Percentiles rank a stretch among this genome's conserved stretches.
phyloP scores from a whole-genome alignment of 92 coral and sea anemone species.

The Nematostella vectensis region DNA sequence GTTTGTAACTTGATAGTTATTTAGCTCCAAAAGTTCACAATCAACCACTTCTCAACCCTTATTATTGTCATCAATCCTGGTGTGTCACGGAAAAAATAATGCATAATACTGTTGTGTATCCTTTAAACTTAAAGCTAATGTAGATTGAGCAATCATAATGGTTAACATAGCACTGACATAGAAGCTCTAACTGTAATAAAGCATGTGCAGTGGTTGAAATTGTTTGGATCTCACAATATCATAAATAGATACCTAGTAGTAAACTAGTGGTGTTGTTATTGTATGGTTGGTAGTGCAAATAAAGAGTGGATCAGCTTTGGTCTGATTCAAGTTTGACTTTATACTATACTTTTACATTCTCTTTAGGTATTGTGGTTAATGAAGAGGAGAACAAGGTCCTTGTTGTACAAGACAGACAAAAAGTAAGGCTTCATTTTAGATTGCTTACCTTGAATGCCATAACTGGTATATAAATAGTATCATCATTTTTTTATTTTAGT shows the following conservation, averaged over 20 bases:
- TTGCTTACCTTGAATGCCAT: not conserved
- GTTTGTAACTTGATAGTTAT: constrained; percentile 28
- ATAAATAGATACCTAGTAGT: too few relatives aligned
- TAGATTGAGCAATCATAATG: too few relatives aligned
- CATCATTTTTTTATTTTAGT: constrained; percentile 2
- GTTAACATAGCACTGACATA: too few relatives aligned
- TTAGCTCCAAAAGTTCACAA: too few relatives aligned
- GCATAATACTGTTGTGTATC: not conserved
- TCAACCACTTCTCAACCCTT: not conserved
- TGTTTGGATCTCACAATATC: too few relatives aligned
- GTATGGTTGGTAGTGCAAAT: too few relatives aligned
- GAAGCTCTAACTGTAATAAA: too few relatives aligned
- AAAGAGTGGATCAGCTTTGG: too few relatives aligned
- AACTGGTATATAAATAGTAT: not conserved
- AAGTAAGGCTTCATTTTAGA: constrained; percentile 22
- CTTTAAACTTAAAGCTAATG: not conserved
- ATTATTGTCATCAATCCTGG: too few relatives aligned
- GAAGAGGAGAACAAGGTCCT: constrained; percentile 51
- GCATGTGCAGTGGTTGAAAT: too few relatives aligned
- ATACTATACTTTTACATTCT: not conserved
- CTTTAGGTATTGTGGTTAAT: constrained; percentile 58
- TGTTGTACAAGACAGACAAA: constrained; percentile 67
- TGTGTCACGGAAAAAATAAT: not conserved
- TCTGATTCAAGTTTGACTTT: too few relatives aligned
- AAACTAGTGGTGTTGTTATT: too few relatives aligned